Base-by-base conservation (phyloP, 2,797 vertebrate genomes). In the Sebastes kiyomatsui region DNA sequence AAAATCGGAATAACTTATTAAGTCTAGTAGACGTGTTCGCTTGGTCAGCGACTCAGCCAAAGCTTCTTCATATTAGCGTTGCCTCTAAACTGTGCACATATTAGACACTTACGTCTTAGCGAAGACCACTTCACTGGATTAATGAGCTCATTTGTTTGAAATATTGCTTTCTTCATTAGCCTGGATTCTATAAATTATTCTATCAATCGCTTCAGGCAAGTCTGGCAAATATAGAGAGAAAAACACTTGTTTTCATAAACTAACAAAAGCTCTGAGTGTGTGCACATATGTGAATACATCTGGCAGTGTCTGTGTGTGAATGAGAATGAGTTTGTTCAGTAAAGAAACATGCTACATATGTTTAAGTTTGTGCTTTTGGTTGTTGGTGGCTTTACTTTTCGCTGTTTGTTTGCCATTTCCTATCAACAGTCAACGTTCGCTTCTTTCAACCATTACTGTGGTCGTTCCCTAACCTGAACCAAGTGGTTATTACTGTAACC, bases 121-220 rank as follows among this genome's bases (percentile, higher is more conserved):
- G 27, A 78, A 56, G 49, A 72, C 79, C 79, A 79, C 42, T 75
- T 86, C 42, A 74, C 60, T 82, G 83, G 77, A 88, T 80, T 88
- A 85, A 90, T 90, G 76, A 85, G 79, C 67, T 91, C 59, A 80
- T 89, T 90, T 87, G 70, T 80, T 71, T 78, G 69, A 78, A 79
- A 84, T 35, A 79, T 84, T 79, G 83, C 75, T 82, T 72, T 83
- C 72, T 84, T 82, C 81, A 91, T 89, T 90, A 91, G 70, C 23
- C 54, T 64, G 68, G 66, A 72, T 77, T 78, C 68, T 75, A 79
- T 80, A 85, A 89, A 92, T 87, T 66, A 87, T 85, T 85, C 32
- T 60, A 65, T 84, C 71, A 86, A 69, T 55, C 2, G 73, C 83
- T 74, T 61, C 23, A 46, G 74, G 88, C 74, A 54, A 81, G 62